Evolutionary conservation across 2,888 invertebrate species (phyloP).

Genomic region (Drosophila tanythrix): DNA sequence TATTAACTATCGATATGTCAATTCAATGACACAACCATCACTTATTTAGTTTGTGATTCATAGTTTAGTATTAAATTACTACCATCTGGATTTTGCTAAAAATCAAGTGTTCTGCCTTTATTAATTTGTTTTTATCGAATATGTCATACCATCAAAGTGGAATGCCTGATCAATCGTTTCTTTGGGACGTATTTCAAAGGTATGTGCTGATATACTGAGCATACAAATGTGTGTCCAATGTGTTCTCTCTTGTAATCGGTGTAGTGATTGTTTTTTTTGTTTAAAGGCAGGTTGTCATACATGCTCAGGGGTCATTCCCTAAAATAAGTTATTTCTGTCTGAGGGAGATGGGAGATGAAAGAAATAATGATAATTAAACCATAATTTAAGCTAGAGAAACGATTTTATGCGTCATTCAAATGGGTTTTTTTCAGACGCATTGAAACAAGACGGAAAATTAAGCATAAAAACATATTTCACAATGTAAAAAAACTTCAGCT

Average conservation of each 20-base stretch:
- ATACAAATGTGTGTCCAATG: background rate
- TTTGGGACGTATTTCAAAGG: constrained; percentile 91
- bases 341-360: background rate
- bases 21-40: background rate
- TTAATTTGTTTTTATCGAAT: constrained; percentile 14
- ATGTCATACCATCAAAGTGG: constrained; percentile 87
- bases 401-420: background rate
- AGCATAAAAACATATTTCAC: background rate
- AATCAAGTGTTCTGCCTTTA: background rate
- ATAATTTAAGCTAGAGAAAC: background rate
- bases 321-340: background rate
- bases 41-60: constrained; percentile 15
- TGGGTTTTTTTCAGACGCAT: background rate
- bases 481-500: background rate
- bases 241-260: background rate
- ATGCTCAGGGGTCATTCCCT: background rate
- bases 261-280: background rate
- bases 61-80: background rate
- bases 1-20: constrained; percentile 9
- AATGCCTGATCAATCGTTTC: constrained; percentile 91
- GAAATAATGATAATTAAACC: background rate
- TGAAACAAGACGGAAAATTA: background rate
- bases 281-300: background rate
- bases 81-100: background rate
- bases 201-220: constrained; percentile 3